These are phyloP conservation scores for Mnemiopsis leidyi DNA, from an alignment of 37 sponge, comb jelly and placozoan species.

Conservation along the genomic window DNA sequence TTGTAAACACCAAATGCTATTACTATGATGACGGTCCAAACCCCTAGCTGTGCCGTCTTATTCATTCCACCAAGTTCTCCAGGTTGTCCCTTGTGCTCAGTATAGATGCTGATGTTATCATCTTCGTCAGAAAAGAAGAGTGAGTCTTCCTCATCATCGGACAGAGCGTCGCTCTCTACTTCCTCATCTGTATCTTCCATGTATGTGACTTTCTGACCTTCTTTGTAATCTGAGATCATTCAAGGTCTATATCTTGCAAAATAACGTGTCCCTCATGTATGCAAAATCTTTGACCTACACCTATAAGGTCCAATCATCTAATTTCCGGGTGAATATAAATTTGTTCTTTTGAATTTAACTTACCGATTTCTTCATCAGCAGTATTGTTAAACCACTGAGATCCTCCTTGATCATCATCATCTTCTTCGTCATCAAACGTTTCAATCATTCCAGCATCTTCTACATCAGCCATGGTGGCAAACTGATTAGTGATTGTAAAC, in stretches of 20 bases:
- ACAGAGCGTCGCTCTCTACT: neutral
- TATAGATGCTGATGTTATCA: neutral
- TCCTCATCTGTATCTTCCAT: neutral
- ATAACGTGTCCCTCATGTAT: too few species aligned
- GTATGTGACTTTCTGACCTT: neutral
- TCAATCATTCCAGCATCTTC: neutral
- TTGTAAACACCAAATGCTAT: too few species aligned
- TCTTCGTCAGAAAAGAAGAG: constrained; percentile 51
- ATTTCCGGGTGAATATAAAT: too few species aligned
- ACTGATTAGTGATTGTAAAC: too few species aligned
- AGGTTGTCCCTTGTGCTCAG: neutral
- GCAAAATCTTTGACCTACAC: too few species aligned
- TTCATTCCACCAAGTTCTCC: neutral
- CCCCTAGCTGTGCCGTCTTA: neutral
- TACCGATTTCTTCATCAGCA: neutral
- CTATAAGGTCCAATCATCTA: too few species aligned
- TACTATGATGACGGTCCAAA: too few species aligned
- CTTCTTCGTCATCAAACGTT: neutral
- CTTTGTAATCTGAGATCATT: too few species aligned
- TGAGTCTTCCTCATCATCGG: constrained; percentile 16
- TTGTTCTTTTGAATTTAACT: neutral
- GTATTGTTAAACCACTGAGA: constrained; percentile 24
- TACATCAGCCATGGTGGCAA: too few species aligned
- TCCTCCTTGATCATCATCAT: neutral
- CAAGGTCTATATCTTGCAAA: too few species aligned